Base-by-base conservation (phyloP, 2,888 invertebrate species). In the Augochlorella aurata region DNA sequence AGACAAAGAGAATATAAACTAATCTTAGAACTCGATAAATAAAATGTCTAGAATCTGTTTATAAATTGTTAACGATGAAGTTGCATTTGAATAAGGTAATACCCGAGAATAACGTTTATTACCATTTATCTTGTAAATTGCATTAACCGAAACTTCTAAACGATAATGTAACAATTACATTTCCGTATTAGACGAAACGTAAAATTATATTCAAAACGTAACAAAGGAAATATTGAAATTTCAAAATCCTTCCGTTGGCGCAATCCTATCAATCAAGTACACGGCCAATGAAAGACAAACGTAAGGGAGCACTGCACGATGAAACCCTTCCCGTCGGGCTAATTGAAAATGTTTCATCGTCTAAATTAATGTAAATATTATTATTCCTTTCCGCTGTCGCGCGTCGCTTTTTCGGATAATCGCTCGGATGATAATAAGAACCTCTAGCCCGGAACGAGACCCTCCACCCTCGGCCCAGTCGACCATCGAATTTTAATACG, bases 341-440 rank as follows among this genome's bases (percentile, higher is more conserved):
- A 83, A 83, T 82, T 81, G 83, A 76, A 83, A 83, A 82, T 82
- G 73, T 82, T 76, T 82, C 83, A 82, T 74, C 79, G 74, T 18
- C 73, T 50, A 81, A 82, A 82, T 83, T 82, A 82, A 79, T 76
- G 79, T 67, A 83, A 83, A 83, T 87, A 84, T 79, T 82, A 77
- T 86, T 85, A 79, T 83, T 79, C 76, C 77, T 70, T 63, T 63
- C 77, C 70, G 65, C 49, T 74, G 65, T 77, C 71, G 61, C 69
- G 76, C 84, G 63, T 65, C 87, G 77, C 61, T 79, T 83, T 86
- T 86, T 87, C 87, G 75, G 77, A 80, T 86, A 87, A 86, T 86
- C 86, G 75, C 67, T 66, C 74, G 65, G 49, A 77, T 58, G 78
- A 86, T 82, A 86, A 86, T 81, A 76, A 81, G 87, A 66, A 73